Conservation (phyloP, 1,140 invertebrate genomes). For the Drosophila hydei region DNA sequence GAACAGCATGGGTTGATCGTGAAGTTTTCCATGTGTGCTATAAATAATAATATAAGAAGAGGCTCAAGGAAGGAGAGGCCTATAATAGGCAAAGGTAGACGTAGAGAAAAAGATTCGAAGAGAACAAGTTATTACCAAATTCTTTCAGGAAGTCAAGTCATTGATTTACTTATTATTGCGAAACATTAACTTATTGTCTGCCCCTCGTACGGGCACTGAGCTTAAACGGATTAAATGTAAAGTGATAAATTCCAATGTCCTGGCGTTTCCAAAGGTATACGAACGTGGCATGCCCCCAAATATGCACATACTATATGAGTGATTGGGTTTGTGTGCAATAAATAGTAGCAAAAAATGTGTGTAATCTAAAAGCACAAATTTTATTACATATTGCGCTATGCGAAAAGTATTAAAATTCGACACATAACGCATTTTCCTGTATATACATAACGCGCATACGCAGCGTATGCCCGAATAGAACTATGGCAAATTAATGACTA, state of each 20-base stretch:
- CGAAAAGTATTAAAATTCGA: slow-evolving; percentile 48
- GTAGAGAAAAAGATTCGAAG: no score
- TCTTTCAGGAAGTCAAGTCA: no score
- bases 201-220: slow-evolving; percentile 2
- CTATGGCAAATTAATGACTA: slow-evolving; percentile 49
- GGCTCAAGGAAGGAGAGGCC: no score
- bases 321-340: slow-evolving; percentile 41
- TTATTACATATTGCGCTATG: slow-evolving; percentile 35
- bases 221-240: slow-evolving; percentile 61
- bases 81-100: no score
- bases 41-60: neutral
- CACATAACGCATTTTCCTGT: neutral
- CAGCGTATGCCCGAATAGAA: neutral
- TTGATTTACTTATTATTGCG: no score
- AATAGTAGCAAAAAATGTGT: slow-evolving; percentile 64
- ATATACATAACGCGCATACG: slow-evolving; percentile 29
- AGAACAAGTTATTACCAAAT: no score
- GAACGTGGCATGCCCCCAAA: neutral
- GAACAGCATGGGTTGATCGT: neutral
- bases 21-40: neutral
- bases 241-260: slow-evolving; percentile 70
- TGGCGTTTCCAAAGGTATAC: slow-evolving; percentile 33
- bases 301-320: slow-evolving; percentile 8
- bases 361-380: slow-evolving; percentile 42
- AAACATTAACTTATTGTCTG: neutral